Percentiles rank a stretch among this genome's conserved stretches.
Conservation (phyloP, 2,113 vertebrate species). For the Paramormyrops kingsleyae region DNA sequence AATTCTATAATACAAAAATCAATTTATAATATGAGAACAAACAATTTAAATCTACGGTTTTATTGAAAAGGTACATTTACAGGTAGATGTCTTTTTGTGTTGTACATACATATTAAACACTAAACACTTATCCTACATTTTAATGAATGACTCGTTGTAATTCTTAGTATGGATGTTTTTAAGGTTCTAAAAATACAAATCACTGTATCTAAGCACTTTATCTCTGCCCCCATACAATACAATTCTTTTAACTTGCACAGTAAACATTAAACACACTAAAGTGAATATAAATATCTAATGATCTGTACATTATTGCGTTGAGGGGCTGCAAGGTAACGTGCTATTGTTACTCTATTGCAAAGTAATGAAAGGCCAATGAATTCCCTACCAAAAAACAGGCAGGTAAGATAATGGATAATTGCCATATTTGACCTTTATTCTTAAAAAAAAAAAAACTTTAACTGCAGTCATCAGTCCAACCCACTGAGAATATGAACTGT, state of each 20-base stretch:
- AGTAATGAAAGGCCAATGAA: conserved; percentile 48
- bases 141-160: conserved; percentile 47
- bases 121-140: conserved; percentile 58
- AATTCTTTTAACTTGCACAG: conserved; percentile 57
- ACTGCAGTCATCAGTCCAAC: conserved; percentile 51
- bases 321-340: conserved; percentile 67
- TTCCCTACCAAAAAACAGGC: conserved; percentile 52
- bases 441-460: conserved; percentile 23
- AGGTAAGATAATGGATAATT: conserved; percentile 45
- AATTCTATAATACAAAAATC: conserved; percentile 30
- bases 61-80: conserved; percentile 83
- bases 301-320: conserved; percentile 92
- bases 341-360: conserved; percentile 57
- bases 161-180: conserved; percentile 45
- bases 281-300: conserved; percentile 69
- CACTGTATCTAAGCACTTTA: conserved; percentile 41
- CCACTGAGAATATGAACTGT: conserved; percentile 52
- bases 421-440: conserved; percentile 50
- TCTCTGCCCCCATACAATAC: conserved; percentile 56
- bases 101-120: conserved; percentile 61
- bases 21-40: conserved; percentile 31
- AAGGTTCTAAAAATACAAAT: conserved; percentile 55
- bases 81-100: conserved; percentile 71
- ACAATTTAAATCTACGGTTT: conserved; percentile 58
- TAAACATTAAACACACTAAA: conserved; percentile 64